Percentiles rank a stretch among this genome's conserved stretches.
These are phyloP conservation scores for Zosterops japonicus DNA, from an alignment of 2,113 vertebrate genomes.

Conservation along the genomic window DNA sequence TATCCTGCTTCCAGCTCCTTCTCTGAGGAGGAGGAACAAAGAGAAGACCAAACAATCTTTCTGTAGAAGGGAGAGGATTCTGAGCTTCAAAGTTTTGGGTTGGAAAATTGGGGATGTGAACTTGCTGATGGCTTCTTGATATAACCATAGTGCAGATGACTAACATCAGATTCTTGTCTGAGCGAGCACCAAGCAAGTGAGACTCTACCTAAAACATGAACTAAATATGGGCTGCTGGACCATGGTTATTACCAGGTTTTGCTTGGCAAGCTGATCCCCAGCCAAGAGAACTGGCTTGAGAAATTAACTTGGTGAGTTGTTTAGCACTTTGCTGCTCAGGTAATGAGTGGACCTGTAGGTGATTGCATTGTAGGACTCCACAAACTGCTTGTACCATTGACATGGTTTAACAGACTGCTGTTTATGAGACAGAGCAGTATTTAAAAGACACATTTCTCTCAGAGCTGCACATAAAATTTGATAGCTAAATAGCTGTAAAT, in stretches of 20 bases:
- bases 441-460: slow-evolving; percentile 70
- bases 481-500: slow-evolving; percentile 69
- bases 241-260: neutral
- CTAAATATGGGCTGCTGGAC: neutral
- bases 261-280: neutral
- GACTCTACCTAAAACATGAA: neutral
- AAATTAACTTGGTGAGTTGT: neutral
- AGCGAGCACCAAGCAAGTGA: fast-evolving
- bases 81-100: neutral
- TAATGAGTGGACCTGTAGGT: neutral
- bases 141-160: neutral
- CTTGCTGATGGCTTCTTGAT: neutral
- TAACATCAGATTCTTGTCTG: neutral
- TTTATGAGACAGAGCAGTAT: slow-evolving; percentile 64
- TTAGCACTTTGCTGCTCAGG: neutral
- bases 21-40: neutral
- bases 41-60: neutral
- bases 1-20: neutral
- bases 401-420: slow-evolving; percentile 67
- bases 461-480: slow-evolving; percentile 67
- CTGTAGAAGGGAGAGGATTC: neutral
- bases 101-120: neutral
- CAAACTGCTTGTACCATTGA: neutral
- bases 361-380: neutral
- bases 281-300: neutral